Percentiles rank a stretch among this genome's conserved stretches.
Evolutionary conservation across 2,888 invertebrate species (phyloP).

Genomic region (Alentia gelatinosa): DNA sequence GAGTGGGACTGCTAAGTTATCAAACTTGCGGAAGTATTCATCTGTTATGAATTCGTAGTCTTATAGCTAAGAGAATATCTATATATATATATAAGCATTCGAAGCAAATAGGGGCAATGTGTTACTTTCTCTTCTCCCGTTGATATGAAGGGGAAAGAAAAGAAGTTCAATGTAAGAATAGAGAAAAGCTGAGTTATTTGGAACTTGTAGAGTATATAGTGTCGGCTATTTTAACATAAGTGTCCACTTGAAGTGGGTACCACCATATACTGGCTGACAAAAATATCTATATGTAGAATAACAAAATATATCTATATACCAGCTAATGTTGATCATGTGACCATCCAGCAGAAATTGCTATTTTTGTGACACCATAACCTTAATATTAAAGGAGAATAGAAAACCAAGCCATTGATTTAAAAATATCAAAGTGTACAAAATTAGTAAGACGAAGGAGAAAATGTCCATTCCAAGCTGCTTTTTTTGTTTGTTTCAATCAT

Average conservation of each 20-base stretch:
- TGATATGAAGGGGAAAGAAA: not conserved
- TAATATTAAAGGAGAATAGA: too few relatives aligned
- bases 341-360: not conserved
- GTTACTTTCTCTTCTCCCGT: not conserved
- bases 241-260: too few relatives aligned
- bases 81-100: not conserved
- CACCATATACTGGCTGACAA: too few relatives aligned
- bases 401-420: too few relatives aligned
- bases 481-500: conserved; percentile 5
- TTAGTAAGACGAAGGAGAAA: not conserved
- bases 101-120: not conserved
- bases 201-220: not conserved
- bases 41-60: not conserved
- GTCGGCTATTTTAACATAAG: too few relatives aligned
- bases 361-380: not conserved
- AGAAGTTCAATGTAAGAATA: not conserved
- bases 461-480: conserved; percentile 31
- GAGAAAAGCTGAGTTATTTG: not conserved
- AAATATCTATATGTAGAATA: too few relatives aligned
- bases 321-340: not conserved
- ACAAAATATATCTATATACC: not conserved
- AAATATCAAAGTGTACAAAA: not conserved
- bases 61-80: not conserved
- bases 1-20: conserved; percentile 37
- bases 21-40: conserved; percentile 14